phyloP scores from a whole-genome alignment of 2,113 vertebrate species.

The Callospermophilus lateralis region DNA sequence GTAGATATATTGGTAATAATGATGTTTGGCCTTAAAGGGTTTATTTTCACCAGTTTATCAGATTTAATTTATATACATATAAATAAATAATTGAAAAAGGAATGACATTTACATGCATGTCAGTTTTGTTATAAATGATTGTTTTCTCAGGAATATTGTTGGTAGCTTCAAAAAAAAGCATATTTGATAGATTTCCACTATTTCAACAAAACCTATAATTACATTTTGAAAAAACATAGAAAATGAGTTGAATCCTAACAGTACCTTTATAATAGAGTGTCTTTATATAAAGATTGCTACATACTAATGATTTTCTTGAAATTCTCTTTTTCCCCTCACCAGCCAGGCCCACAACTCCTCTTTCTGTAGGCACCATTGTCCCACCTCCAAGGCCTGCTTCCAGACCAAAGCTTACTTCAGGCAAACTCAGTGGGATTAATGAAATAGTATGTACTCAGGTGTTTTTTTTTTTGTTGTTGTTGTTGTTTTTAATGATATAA shows the following conservation, averaged over 20 bases:
- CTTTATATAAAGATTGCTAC: slow-evolving; percentile 62
- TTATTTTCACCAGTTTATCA: slow-evolving; percentile 42
- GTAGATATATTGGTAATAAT: slow-evolving; percentile 26
- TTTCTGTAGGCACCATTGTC: slow-evolving; percentile 93
- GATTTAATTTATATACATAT: slow-evolving; percentile 47
- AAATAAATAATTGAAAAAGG: slow-evolving; percentile 49
- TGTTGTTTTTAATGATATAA: slow-evolving; percentile 42
- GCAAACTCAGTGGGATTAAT: slow-evolving; percentile 96
- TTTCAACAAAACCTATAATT: slow-evolving; percentile 41
- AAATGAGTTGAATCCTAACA: not conserved
- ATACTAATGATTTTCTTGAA: slow-evolving; percentile 77
- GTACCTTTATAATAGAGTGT: slow-evolving; percentile 48
- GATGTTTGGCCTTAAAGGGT: slow-evolving; percentile 25
- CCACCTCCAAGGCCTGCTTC: slow-evolving; percentile 97
- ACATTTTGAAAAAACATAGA: not conserved
- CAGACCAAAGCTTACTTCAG: slow-evolving; percentile 94
- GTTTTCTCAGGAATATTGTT: slow-evolving; percentile 21
- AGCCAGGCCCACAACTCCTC: slow-evolving; percentile 94
- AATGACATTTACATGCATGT: slow-evolving; percentile 9
- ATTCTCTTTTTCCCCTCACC: slow-evolving; percentile 86
- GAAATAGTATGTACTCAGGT: slow-evolving; percentile 94
- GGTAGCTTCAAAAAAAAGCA: slow-evolving; percentile 9
- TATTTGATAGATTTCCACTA: not conserved
- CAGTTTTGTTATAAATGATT: slow-evolving; percentile 47
- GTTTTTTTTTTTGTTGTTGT: slow-evolving; percentile 3